Conservation (phyloP, 2,113 vertebrate genomes). For the Nerophis lumbriciformis region DNA sequence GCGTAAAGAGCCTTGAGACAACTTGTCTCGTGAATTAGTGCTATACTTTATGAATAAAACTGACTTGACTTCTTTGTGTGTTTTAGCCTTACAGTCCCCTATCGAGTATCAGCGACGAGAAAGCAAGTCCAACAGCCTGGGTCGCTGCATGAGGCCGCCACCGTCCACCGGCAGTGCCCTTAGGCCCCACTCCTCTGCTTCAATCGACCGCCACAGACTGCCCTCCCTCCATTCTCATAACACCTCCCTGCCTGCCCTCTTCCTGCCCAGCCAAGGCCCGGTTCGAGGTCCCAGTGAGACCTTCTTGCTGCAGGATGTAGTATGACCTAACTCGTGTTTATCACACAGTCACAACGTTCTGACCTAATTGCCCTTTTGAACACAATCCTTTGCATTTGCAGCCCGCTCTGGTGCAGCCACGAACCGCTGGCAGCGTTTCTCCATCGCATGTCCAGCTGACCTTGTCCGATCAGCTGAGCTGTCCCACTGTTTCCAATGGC, state of each 20-base stretch:
- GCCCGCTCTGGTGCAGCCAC: conserved; percentile 49
- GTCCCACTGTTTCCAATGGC: conserved; percentile 70
- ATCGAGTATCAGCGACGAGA: conserved; percentile 90
- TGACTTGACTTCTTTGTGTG: conserved; percentile 9
- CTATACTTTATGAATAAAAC: neutral
- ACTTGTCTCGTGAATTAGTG: too few species aligned
- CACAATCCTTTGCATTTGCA: conserved; percentile 47
- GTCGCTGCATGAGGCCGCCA: conserved; percentile 73
- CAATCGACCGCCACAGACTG: conserved; percentile 76
- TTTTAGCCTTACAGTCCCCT: conserved; percentile 84
- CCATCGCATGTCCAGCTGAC: conserved; percentile 70
- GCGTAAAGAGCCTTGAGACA: too few species aligned
- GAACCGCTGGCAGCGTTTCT: conserved; percentile 61
- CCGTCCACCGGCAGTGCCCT: conserved; percentile 60
- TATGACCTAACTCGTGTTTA: conserved; percentile 16
- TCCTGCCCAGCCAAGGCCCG: conserved; percentile 71
- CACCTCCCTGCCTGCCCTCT: conserved; percentile 81
- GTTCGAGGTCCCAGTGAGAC: conserved; percentile 52
- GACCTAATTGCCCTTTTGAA: conserved; percentile 9
- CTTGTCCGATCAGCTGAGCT: conserved; percentile 63
- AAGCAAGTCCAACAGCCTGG: conserved; percentile 87
- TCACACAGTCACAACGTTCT: conserved; percentile 6
- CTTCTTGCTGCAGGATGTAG: conserved; percentile 55
- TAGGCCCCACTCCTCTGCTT: conserved; percentile 79
- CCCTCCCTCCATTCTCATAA: conserved; percentile 78